A percentile compares a stretch with the other conserved stretches of the same genome.
Evolutionary conservation across 2,888 invertebrate species (phyloP).

Genomic region (Lysandra coridon): DNA sequence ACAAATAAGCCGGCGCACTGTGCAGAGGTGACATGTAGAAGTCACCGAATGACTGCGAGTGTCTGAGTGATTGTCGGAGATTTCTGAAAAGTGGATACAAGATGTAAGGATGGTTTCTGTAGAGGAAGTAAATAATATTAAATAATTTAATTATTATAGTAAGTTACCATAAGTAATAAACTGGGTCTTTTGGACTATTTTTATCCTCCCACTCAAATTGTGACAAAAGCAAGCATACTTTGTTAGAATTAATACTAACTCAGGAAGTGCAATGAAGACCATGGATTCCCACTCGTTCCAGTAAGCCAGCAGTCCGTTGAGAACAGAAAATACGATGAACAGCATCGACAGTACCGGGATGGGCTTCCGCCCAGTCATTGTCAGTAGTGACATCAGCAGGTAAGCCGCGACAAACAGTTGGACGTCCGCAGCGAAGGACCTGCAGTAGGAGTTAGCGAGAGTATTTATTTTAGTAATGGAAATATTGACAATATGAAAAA

Average conservation of each 20-base stretch:
- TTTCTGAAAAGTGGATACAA: too few relatives aligned
- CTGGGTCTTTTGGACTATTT: too few relatives aligned
- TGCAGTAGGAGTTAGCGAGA: neutral
- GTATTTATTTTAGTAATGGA: too few relatives aligned
- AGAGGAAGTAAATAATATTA: too few relatives aligned
- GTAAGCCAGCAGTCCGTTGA: constrained; percentile 50
- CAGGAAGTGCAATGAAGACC: constrained; percentile 52
- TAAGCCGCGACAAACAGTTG: constrained; percentile 54
- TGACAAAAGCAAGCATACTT: too few relatives aligned
- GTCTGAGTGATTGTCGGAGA: too few relatives aligned
- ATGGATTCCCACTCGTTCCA: constrained; percentile 51
- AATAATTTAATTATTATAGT: too few relatives aligned
- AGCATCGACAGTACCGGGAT: constrained; percentile 44
- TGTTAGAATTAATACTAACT: constrained; percentile 48
- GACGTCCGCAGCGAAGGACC: constrained; percentile 51
- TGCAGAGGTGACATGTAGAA: constrained; percentile 62
- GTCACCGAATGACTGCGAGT: constrained; percentile 50
- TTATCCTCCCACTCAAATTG: too few relatives aligned
- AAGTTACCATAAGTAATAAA: too few relatives aligned
- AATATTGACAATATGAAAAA: too few relatives aligned
- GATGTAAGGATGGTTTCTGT: too few relatives aligned
- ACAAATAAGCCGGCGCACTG: constrained; percentile 56
- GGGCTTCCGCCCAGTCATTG: constrained; percentile 44
- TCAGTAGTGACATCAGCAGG: constrained; percentile 47
- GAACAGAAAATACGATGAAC: constrained; percentile 42